Conservation (phyloP, 2,797 vertebrate species). For the Paedocypris micromegethes region DNA sequence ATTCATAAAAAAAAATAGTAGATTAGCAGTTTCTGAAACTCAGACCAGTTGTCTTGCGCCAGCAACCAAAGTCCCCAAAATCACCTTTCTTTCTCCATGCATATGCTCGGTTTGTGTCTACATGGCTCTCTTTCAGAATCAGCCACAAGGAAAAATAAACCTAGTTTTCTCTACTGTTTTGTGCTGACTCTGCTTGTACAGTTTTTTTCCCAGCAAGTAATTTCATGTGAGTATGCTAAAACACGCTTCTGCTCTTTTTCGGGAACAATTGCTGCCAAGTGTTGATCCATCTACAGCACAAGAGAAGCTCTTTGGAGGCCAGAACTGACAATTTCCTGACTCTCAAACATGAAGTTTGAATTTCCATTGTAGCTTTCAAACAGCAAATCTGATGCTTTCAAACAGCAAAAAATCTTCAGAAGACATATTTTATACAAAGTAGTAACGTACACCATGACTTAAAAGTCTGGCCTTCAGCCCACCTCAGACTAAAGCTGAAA, state of each 20-base stretch:
- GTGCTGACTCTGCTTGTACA: slow-evolving; percentile 37
- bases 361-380: neutral
- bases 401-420: no score
- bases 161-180: slow-evolving; percentile 9
- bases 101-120: slow-evolving; percentile 3
- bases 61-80: slow-evolving; percentile 10
- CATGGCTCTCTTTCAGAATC: neutral
- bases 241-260: slow-evolving; percentile 21
- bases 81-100: slow-evolving; percentile 1
- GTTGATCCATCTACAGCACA: slow-evolving; percentile 13
- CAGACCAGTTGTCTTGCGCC: no score
- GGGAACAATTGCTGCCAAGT: slow-evolving; percentile 16
- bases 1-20: no score
- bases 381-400: no score
- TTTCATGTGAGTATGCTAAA: slow-evolving; percentile 33
- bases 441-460: no score
- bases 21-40: no score
- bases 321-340: slow-evolving; percentile 15
- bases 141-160: slow-evolving; percentile 9
- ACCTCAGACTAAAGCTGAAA: no score
- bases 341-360: neutral
- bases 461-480: no score
- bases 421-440: no score
- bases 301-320: slow-evolving; percentile 22
- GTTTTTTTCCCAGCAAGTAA: slow-evolving; percentile 32